phyloP scores from a whole-genome alignment of 2,888 invertebrate genomes.

The Pammene fasciana region DNA sequence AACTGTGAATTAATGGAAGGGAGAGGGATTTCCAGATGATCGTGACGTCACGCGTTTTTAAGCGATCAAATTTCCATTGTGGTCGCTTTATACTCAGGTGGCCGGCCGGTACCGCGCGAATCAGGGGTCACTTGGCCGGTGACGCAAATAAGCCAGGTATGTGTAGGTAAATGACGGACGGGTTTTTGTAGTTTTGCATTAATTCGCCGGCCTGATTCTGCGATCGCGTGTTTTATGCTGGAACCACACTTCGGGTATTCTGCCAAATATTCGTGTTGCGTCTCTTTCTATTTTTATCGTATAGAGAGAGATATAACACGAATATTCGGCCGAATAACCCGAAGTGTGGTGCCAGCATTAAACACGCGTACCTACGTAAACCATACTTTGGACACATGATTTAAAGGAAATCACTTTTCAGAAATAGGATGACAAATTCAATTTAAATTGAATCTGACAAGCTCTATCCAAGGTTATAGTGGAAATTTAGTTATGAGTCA shows the following conservation, averaged over 20 bases:
- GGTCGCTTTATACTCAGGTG: not conserved
- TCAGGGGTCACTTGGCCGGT: constrained; percentile 29
- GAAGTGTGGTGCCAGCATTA: too few species aligned
- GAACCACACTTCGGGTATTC: too few species aligned
- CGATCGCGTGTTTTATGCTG: not conserved
- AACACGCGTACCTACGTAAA: too few species aligned
- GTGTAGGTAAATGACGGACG: constrained; percentile 16
- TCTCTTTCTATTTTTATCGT: too few species aligned
- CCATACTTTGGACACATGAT: not conserved
- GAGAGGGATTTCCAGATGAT: not conserved
- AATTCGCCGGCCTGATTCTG: not conserved
- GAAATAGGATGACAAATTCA: not conserved
- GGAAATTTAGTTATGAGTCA: not conserved
- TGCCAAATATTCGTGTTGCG: too few species aligned
- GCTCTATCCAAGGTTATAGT: not conserved
- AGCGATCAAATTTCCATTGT: constrained; percentile 2
- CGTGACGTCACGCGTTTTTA: not conserved
- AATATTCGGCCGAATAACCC: too few species aligned
- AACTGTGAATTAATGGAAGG: not conserved
- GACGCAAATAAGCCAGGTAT: constrained; percentile 30
- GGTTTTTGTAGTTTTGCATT: constrained; percentile 32
- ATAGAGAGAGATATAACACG: too few species aligned
- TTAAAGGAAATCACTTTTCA: not conserved
- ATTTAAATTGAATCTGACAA: not conserved
- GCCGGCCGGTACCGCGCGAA: not conserved